Percentiles rank a stretch among this genome's conserved stretches.
Evolutionary conservation across 2,797 vertebrate species (phyloP).

Genomic region (Neosalanx taihuensis): DNA sequence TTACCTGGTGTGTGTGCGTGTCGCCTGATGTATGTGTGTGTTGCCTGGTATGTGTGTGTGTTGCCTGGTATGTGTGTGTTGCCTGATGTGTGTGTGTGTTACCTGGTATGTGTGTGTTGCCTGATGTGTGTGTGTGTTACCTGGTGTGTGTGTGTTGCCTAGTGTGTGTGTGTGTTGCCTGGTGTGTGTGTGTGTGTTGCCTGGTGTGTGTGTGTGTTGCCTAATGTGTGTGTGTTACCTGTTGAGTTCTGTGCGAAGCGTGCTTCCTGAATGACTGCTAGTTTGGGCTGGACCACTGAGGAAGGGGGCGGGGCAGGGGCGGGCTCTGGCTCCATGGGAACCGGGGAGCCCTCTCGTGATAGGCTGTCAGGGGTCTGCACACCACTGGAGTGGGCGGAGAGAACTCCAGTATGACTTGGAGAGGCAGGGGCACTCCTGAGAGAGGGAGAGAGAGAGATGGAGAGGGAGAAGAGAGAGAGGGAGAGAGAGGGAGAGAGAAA

Average conservation of each 20-base stretch:
- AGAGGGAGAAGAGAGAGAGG: too few species aligned
- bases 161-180: too few species aligned
- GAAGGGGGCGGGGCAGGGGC: conserved; percentile 43
- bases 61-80: too few species aligned
- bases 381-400: conserved; percentile 94
- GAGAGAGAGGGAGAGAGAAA: not conserved
- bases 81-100: too few species aligned
- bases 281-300: conserved; percentile 82
- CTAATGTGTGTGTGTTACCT: conserved; percentile 67
- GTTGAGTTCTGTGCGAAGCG: conserved; percentile 90
- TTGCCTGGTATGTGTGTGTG: too few species aligned
- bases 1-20: not conserved
- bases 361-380: conserved; percentile 95
- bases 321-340: conserved; percentile 82
- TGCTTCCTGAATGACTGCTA: conserved; percentile 93
- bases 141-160: too few species aligned
- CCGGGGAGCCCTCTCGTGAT: conserved; percentile 93
- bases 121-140: too few species aligned
- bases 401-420: conserved; percentile 91
- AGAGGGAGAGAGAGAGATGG: not conserved
- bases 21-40: not conserved
- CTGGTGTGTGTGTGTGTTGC: too few species aligned
- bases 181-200: too few species aligned
- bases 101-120: not conserved
- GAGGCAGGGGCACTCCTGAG: conserved; percentile 93